Evolutionary conservation across 2,113 vertebrate genomes (phyloP), one percentile per base, ranked within the genome.

Genomic region (Chrysochloris asiatica): DNA sequence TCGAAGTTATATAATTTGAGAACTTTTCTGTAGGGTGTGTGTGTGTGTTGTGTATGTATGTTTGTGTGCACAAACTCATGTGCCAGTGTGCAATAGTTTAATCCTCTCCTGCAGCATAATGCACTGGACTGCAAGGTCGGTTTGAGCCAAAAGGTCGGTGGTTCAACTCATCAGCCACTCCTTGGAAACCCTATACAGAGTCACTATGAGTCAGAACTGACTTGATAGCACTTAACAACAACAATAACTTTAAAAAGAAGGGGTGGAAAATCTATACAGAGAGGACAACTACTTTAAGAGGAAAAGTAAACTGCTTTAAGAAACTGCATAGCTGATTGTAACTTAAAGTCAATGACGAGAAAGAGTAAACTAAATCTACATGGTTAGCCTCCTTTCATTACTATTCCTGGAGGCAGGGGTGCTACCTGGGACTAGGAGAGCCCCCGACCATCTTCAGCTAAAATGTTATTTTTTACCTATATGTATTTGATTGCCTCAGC

Each of bases 181-280:
- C n/a, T n/a, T n/a, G n/a, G n/a, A n/a, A n/a, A n/a, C n/a, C n/a
- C n/a, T n/a, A n/a, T n/a, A n/a, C n/a, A n/a, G n/a, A n/a, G n/a
- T n/a, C n/a, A n/a, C n/a, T n/a, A n/a, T n/a, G n/a, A n/a, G n/a
- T n/a, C n/a, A n/a, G n/a, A n/a, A n/a, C n/a, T n/a, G n/a, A n/a
- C n/a, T n/a, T n/a, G n/a, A n/a, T n/a, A n/a, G n/a, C n/a, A n/a
- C n/a, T n/a, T n/a, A n/a, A n/a, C n/a, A n/a, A n/a, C n/a, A n/a
- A n/a, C n/a, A n/a, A n/a, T n/a, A 56, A 72, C 63, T 85, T 89
- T 81, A 13, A 94, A 93, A 36, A 79, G 26, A 61, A 92, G 56
- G 30, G 41, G 24, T 86, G n/a, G 59, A 81, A 90, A 50, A 79
- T 85, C 36, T 61, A 50, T 78, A 71, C 16, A 93, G 38, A 82